phyloP scores from a whole-genome alignment of 2,888 invertebrate genomes.

The Himalopsyche tibetana region DNA sequence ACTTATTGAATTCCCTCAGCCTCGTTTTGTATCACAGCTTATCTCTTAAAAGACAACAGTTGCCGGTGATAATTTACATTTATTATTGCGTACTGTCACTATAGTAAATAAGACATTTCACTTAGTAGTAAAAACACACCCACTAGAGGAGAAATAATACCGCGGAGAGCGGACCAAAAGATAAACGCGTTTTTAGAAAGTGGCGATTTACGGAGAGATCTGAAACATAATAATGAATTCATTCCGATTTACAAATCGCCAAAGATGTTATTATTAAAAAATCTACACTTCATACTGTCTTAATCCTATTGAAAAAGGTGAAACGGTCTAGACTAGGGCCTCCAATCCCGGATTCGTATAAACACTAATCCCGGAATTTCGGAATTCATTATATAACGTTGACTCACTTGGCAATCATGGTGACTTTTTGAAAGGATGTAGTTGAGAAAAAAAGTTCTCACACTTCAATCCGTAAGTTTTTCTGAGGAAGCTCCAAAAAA shows the following conservation, averaged over 20 bases:
- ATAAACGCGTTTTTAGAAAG: slow-evolving; percentile 30
- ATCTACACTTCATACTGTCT: background rate
- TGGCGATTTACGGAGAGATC: slow-evolving; percentile 7
- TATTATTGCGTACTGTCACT: slow-evolving; percentile 8
- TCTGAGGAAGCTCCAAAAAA: too few species aligned
- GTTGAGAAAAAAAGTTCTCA: too few species aligned
- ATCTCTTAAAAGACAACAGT: slow-evolving; percentile 9
- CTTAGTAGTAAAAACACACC: slow-evolving; percentile 26
- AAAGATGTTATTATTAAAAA: background rate
- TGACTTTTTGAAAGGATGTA: too few species aligned
- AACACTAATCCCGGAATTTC: too few species aligned
- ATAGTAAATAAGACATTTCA: background rate
- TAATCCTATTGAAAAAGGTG: background rate
- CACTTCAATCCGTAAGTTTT: too few species aligned
- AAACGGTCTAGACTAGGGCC: background rate
- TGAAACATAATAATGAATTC: background rate
- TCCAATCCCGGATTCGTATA: too few species aligned
- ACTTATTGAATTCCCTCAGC: background rate
- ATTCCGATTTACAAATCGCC: background rate
- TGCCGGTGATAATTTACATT: background rate
- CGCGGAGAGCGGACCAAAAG: slow-evolving; percentile 4
- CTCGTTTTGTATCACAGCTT: background rate
- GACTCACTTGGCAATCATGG: too few species aligned
- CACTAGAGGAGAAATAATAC: background rate
- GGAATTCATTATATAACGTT: too few species aligned